Evolutionary conservation across 2,113 vertebrate genomes (phyloP).

Genomic region (Lepidothrix coronata): DNA sequence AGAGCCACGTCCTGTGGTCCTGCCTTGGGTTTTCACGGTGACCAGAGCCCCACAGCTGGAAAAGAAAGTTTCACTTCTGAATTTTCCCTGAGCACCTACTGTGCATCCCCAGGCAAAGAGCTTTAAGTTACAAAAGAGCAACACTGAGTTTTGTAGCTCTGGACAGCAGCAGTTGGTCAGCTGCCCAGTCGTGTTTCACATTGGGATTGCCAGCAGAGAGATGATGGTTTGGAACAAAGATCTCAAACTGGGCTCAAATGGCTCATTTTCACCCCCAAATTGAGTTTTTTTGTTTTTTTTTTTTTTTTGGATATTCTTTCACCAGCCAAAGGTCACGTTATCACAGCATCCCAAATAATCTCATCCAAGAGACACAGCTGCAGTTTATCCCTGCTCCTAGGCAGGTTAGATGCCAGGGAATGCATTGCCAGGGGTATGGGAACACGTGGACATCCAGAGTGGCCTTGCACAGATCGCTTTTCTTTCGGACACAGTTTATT

Average conservation of each 20-base stretch:
- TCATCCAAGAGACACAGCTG: neutral
- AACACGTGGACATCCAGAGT: neutral
- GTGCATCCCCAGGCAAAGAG: neutral
- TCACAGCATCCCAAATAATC: slow-evolving; percentile 20
- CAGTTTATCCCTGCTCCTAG: neutral
- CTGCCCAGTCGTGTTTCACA: neutral
- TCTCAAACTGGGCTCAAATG: neutral
- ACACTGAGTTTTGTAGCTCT: neutral
- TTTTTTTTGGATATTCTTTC: neutral
- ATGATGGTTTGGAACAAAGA: slow-evolving; percentile 17
- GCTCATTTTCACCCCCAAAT: neutral
- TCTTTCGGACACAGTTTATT: neutral
- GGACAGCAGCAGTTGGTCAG: neutral
- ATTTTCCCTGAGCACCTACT: neutral
- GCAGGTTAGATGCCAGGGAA: neutral
- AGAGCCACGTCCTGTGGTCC: neutral
- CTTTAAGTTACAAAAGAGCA: neutral
- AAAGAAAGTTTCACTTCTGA: neutral
- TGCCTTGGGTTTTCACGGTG: neutral
- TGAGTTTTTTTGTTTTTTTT: neutral
- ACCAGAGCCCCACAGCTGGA: neutral
- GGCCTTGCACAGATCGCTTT: neutral
- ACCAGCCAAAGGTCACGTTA: slow-evolving; percentile 9
- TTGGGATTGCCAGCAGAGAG: neutral
- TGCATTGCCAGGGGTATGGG: neutral